Conservation (phyloP, 2,888 invertebrate genomes). For the Troides helena region DNA sequence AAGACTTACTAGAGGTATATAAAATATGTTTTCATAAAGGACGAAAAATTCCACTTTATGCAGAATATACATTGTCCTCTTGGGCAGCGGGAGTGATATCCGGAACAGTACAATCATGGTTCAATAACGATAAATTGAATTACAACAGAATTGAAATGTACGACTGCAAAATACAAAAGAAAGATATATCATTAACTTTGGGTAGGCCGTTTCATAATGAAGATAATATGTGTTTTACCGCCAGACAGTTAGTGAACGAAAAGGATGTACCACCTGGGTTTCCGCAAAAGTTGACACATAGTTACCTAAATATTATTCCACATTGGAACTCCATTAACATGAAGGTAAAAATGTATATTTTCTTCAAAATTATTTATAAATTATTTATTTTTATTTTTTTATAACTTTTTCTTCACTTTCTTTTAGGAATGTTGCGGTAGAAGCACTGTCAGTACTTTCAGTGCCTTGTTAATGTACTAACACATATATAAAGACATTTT, state of each 20-base stretch:
- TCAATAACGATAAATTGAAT: slow-evolving; percentile 33
- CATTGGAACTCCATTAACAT: slow-evolving; percentile 54
- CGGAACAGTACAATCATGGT: slow-evolving; percentile 35
- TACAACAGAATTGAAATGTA: slow-evolving; percentile 39
- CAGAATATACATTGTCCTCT: neutral
- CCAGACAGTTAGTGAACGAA: slow-evolving; percentile 49
- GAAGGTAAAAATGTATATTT: slow-evolving; percentile 39
- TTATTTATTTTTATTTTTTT: too few relatives aligned
- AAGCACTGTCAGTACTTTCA: too few relatives aligned
- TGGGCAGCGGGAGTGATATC: slow-evolving; percentile 32
- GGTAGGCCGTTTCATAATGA: slow-evolving; percentile 28
- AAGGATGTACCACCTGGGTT: slow-evolving; percentile 47
- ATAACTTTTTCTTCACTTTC: too few relatives aligned
- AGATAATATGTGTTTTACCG: slow-evolving; percentile 43
- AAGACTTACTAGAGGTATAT: slow-evolving; percentile 38
- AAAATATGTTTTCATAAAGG: slow-evolving; percentile 45
- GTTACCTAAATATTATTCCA: slow-evolving; percentile 51
- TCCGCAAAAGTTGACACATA: slow-evolving; percentile 44
- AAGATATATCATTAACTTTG: neutral
- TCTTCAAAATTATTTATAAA: neutral
- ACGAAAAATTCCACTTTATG: slow-evolving; percentile 41
- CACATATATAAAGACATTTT: too few relatives aligned
- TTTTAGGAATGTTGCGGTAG: too few relatives aligned
- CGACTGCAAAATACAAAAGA: slow-evolving; percentile 30
- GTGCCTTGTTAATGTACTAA: too few relatives aligned